Conservation (phyloP, 2,113 vertebrate species). For the Apeltes quadracus region DNA sequence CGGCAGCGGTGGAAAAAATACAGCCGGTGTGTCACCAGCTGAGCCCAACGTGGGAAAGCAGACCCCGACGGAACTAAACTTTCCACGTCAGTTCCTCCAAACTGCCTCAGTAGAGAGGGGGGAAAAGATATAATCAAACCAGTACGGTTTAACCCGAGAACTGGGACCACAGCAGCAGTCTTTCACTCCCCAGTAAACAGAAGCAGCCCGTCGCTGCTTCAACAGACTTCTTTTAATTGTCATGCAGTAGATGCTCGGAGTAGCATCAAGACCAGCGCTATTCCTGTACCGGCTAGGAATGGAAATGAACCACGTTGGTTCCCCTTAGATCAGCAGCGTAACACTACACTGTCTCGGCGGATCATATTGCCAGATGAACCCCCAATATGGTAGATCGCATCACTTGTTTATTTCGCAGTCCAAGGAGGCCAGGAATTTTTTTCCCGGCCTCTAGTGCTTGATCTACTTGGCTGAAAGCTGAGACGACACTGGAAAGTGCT, state of each 20-base stretch:
- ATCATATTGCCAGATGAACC: slow-evolving; percentile 42
- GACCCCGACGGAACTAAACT: slow-evolving; percentile 16
- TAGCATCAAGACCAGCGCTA: slow-evolving; percentile 59
- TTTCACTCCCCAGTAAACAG: not conserved
- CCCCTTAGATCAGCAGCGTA: slow-evolving; percentile 58
- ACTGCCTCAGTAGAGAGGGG: not conserved
- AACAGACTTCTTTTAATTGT: slow-evolving; percentile 33
- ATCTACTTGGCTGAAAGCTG: slow-evolving; percentile 46
- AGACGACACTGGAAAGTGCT: slow-evolving; percentile 63
- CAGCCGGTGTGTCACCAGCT: slow-evolving; percentile 4
- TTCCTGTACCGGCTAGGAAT: slow-evolving; percentile 69
- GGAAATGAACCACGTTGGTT: slow-evolving; percentile 33
- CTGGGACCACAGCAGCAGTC: not conserved
- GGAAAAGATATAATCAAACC: not conserved
- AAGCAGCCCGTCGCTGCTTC: not conserved
- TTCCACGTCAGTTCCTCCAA: not conserved
- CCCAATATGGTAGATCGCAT: slow-evolving; percentile 34
- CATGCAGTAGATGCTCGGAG: slow-evolving; percentile 29
- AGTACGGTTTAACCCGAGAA: not conserved
- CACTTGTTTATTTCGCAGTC: slow-evolving; percentile 56
- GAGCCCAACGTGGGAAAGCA: slow-evolving; percentile 28
- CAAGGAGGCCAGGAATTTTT: slow-evolving; percentile 12
- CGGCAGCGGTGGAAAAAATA: slow-evolving; percentile 26
- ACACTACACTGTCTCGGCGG: slow-evolving; percentile 45
- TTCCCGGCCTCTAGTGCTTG: slow-evolving; percentile 1